Evolutionary conservation across 2,113 vertebrate genomes (phyloP), one percentile per base, ranked within the genome.

Genomic region (Cynoglossus semilaevis): DNA sequence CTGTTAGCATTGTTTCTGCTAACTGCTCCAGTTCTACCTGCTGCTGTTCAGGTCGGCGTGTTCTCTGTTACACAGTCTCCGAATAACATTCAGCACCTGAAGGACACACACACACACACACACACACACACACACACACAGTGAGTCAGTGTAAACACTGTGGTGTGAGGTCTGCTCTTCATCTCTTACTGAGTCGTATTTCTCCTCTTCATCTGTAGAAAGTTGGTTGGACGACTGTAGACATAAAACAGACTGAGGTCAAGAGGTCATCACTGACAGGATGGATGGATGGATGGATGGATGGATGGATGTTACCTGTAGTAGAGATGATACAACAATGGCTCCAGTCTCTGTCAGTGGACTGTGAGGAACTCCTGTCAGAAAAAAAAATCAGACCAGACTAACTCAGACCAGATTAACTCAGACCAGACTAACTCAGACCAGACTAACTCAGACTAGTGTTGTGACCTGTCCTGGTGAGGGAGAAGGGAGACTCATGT

Each of bases 41-140:
- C 36, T 80, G 62, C 84, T 86, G 72, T 86, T 88, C 49, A 89
- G 56, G 56, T 63, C 82, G 34, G 67, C 80, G 9, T 87, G 78
- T 41, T 88, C 88, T 51, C 87, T 89, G 71, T 89, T 89, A 47
- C 86, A 84, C 18, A 88, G 72, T 53, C 85, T 68, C 34, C 81
- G 70, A 62, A 89, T 54, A 53, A 82, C 62, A 47, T 87, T 88
- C 58, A 89, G 67, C 63, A 89, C 85, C 88, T 89, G 46, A 2
- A 38, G 34, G 44, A 41, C 13, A 44, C 50, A 58, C 2, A 44
- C 44, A 47, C 1, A 18, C 47, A 58, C 41, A 43, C 44, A 47
- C 1, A 18, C 47, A 58, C 41, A 43, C 41, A 43, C 41, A 43
- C 41, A 46, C 44, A 35, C 15, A 36, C 22, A n/a, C 29, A 36